Evolutionary conservation across 2,113 vertebrate species (phyloP).

Genomic region (Atractosteus spatula): DNA sequence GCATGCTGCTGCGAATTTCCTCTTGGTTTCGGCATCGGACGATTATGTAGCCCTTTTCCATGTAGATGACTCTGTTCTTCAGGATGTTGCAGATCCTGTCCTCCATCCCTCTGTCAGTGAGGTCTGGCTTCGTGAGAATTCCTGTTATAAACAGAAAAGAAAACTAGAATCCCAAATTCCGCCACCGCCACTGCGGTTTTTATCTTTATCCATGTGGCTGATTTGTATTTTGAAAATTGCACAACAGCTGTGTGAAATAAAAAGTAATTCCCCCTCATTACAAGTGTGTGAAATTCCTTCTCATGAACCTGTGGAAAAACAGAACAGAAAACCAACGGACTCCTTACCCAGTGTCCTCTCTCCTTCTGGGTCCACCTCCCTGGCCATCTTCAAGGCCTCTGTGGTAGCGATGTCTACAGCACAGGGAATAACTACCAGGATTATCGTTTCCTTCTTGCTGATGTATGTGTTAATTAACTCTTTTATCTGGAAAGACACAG

Average conservation of each 20-base stretch:
- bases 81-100: slow-evolving; percentile 35
- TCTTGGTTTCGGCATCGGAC: slow-evolving; percentile 67
- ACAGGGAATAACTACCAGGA: slow-evolving; percentile 65
- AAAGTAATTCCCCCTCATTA: too few relatives aligned
- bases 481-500: slow-evolving; percentile 56
- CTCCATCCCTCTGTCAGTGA: slow-evolving; percentile 63
- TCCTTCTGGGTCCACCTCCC: slow-evolving; percentile 64
- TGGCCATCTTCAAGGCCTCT: slow-evolving; percentile 71
- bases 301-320: too few relatives aligned
- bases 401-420: slow-evolving; percentile 73
- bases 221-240: too few relatives aligned
- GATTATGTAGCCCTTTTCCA: slow-evolving; percentile 70
- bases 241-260: too few relatives aligned
- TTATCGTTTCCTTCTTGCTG: slow-evolving; percentile 58
- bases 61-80: slow-evolving; percentile 43
- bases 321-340: too few relatives aligned
- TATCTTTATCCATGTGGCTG: too few relatives aligned
- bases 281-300: too few relatives aligned
- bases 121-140: slow-evolving; percentile 68
- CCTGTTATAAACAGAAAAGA: slow-evolving; percentile 43
- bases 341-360: slow-evolving; percentile 67
- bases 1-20: slow-evolving; percentile 24
- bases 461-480: slow-evolving; percentile 49
- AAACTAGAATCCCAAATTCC: too few relatives aligned
- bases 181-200: too few relatives aligned